Percentiles rank a stretch among this genome's conserved stretches.
These are phyloP conservation scores for Callimorpha dominula DNA, from an alignment of 2,888 invertebrate species.

Conservation along the genomic window DNA sequence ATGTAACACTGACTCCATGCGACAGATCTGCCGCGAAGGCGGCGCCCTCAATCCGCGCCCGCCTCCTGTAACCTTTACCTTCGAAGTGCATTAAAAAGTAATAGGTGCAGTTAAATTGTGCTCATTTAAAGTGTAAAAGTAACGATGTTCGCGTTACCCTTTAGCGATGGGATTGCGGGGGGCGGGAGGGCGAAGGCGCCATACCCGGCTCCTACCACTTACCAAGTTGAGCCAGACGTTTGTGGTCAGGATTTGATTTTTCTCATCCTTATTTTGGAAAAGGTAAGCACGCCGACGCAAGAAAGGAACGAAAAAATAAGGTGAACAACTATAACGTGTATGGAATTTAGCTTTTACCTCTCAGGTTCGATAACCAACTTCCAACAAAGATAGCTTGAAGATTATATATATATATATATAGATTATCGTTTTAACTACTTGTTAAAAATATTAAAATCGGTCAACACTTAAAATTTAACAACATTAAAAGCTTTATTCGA, in stretches of 20 bases:
- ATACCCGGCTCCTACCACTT: constrained; percentile 89
- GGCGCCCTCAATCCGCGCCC: constrained; percentile 76
- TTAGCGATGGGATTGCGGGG: constrained; percentile 57
- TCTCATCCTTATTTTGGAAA: constrained; percentile 96
- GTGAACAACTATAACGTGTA: constrained; percentile 70
- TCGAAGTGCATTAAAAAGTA: constrained; percentile 55
- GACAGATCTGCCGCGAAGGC: constrained; percentile 80
- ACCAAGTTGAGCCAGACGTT: constrained; percentile 99
- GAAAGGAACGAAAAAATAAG: constrained; percentile 84
- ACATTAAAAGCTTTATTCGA: constrained; percentile 31
- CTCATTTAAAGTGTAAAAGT: constrained; percentile 50
- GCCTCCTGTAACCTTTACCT: constrained; percentile 71
- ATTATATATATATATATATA: no score
- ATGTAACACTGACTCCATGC: constrained; percentile 85
- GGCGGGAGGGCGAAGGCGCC: constrained; percentile 79
- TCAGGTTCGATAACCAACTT: constrained; percentile 36
- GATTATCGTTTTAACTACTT: no score
- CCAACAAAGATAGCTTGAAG: constrained; percentile 16
- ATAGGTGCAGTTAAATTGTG: constrained; percentile 52
- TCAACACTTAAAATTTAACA: neutral
- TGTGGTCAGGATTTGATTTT: constrained; percentile 99
- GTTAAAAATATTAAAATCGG: no score
- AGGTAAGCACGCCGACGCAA: constrained; percentile 88
- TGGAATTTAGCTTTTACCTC: constrained; percentile 47
- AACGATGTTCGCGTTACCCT: constrained; percentile 44